Percentiles rank a stretch among this genome's conserved stretches.
phyloP scores from a whole-genome alignment of 2,797 vertebrate species.

The Sibirionetta formosa region DNA sequence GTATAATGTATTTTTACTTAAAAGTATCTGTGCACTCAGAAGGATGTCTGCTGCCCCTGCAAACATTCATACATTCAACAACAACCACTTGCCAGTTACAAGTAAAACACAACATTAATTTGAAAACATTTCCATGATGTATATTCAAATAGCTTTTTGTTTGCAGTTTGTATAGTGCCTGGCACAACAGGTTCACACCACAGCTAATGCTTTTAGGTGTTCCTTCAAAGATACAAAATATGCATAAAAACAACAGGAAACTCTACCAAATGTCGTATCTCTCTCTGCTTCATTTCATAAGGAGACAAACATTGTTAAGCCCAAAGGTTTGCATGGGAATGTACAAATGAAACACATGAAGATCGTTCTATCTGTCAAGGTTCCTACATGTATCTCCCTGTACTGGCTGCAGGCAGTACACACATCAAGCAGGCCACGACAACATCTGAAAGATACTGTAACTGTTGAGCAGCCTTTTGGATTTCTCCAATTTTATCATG shows the following conservation, averaged over 20 bases:
- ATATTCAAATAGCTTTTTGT: not conserved
- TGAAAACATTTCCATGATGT: not conserved
- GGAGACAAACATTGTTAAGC: not conserved
- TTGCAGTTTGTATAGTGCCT: not conserved
- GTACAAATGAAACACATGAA: rapidly evolving
- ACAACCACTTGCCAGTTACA: not conserved
- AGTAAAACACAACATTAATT: not conserved
- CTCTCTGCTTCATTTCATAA: not conserved
- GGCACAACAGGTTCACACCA: not conserved
- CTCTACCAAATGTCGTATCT: not conserved
- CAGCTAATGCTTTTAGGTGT: not conserved
- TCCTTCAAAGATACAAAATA: not conserved
- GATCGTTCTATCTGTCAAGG: not conserved
- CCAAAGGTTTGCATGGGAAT: not conserved
- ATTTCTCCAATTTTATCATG: not conserved
- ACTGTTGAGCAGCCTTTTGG: not conserved
- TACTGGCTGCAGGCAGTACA: not conserved
- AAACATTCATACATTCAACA: not conserved
- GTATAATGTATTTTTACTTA: not conserved
- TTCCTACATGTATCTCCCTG: not conserved
- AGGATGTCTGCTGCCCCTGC: not conserved
- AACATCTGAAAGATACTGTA: not conserved
- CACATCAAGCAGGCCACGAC: rapidly evolving
- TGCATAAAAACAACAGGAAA: not conserved
- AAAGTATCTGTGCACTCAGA: not conserved